Evolutionary conservation across 2,888 invertebrate species (phyloP), one percentile per base, ranked within the genome.

Genomic region (Suillia variegata): DNA sequence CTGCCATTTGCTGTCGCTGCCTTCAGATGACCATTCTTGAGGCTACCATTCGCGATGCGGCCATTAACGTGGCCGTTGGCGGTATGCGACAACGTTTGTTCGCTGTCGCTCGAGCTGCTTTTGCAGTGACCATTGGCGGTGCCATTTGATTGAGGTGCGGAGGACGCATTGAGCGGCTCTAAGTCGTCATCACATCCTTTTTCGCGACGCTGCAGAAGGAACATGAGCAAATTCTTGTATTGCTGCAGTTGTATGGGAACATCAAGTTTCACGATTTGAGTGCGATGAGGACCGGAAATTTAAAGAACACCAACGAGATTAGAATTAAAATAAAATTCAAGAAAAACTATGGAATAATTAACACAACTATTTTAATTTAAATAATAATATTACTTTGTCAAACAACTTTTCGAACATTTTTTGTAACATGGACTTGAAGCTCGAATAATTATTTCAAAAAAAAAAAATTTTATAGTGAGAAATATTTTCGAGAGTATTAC

Each of bases 161-260:
- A 34, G 10, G 54, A 20, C 63, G 5, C 6, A 5, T 26, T 24
- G 63, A 60, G 20, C 63, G 31, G 6, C 31, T 31, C 12, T 6
- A 31, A 64, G 48, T 65, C 62, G 8, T 61, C 54, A 31, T 66
- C 62, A 33, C 63, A 63, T 47, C 57, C 57, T 57, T 74, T 74
- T 34, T 70, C 68, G 47, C 70, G 69, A 54, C 70, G 71, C 66
- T 74, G 73, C 63, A 74, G 69, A 59, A 72, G 68, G 70, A 72
- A 73, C 73, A 73, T 72, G 62, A 73, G 67, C 61, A 72, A 62
- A 56, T 73, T 73, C 68, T 72, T 73, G 62, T 73, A 70, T 67
- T 72, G 67, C 73, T 73, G 64, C 31, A 47, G 18, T 1, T 13
- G 24, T 26, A 21, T 12, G 33, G 45, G n/a, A n/a, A n/a, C n/a